Evolutionary conservation across 1,140 invertebrate species (phyloP).

Genomic region (Lanistes nyassanus): DNA sequence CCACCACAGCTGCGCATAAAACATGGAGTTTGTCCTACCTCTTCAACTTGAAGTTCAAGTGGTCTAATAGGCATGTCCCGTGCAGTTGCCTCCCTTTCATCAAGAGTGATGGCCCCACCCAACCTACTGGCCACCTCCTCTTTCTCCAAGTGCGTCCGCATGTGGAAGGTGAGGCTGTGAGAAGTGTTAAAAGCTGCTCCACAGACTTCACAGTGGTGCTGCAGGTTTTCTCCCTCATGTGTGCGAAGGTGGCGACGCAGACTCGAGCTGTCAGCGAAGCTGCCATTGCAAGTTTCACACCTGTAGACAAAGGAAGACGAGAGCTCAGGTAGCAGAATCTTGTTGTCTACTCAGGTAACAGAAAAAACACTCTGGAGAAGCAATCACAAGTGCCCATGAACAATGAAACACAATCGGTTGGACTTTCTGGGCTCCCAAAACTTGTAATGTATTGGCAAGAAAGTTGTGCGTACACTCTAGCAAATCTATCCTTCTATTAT

Average conservation of each 20-base stretch:
- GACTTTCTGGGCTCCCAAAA: too few relatives aligned
- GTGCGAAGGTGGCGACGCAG: background rate
- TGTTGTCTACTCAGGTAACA: too few relatives aligned
- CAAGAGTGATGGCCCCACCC: background rate
- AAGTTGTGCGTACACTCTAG: too few relatives aligned
- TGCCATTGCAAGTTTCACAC: slow-evolving; percentile 1
- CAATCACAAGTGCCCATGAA: too few relatives aligned
- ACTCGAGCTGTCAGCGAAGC: slow-evolving; percentile 6
- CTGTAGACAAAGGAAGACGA: slow-evolving; percentile 1
- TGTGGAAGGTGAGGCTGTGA: slow-evolving; percentile 8
- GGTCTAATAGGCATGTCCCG: background rate
- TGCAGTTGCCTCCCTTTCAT: slow-evolving; percentile 4
- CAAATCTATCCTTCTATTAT: too few relatives aligned
- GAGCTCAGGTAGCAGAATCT: too few relatives aligned
- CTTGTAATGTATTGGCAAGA: too few relatives aligned
- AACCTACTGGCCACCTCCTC: background rate
- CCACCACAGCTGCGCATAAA: too few relatives aligned
- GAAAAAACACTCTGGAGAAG: too few relatives aligned
- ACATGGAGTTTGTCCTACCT: background rate
- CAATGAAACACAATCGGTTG: too few relatives aligned
- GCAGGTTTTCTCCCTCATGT: slow-evolving; percentile 13
- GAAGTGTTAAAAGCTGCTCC: slow-evolving; percentile 3
- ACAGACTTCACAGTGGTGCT: slow-evolving; percentile 8
- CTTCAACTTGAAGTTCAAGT: background rate
- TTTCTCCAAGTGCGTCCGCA: background rate